phyloP scores from a whole-genome alignment of 2,797 vertebrate genomes.

The Enteromius viviparus region DNA sequence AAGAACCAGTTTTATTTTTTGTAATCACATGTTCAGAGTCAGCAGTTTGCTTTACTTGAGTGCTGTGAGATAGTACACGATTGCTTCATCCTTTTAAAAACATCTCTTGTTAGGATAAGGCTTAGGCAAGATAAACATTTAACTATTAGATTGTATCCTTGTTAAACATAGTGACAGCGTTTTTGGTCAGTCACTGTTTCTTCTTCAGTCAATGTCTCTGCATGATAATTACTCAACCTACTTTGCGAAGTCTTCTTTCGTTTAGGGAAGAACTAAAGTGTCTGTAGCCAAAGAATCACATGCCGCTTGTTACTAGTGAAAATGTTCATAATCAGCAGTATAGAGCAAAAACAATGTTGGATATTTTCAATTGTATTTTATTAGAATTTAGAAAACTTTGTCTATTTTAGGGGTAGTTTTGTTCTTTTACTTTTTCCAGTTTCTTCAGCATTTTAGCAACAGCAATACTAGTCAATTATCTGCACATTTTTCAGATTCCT shows the following conservation, averaged over 20 bases:
- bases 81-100: background rate
- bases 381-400: background rate
- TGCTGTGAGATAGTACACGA: background rate
- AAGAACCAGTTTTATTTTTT: background rate
- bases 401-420: background rate
- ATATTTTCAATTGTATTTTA: background rate
- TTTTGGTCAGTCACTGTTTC: background rate
- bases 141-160: background rate
- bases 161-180: background rate
- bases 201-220: background rate
- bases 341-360: background rate
- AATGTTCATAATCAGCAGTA: background rate
- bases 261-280: conserved; percentile 11
- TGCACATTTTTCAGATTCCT: too few species aligned
- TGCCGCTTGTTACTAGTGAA: background rate
- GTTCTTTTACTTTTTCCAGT: too few species aligned
- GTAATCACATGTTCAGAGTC: background rate
- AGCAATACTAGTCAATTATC: background rate
- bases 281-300: background rate
- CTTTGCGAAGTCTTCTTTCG: background rate
- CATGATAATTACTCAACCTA: background rate
- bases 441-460: background rate
- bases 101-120: background rate
- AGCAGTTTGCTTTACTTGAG: conserved; percentile 1
- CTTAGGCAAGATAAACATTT: background rate